These are phyloP conservation scores for Typhlichthys subterraneus DNA, from an alignment of 2,797 vertebrate genomes.

Conservation along the genomic window DNA sequence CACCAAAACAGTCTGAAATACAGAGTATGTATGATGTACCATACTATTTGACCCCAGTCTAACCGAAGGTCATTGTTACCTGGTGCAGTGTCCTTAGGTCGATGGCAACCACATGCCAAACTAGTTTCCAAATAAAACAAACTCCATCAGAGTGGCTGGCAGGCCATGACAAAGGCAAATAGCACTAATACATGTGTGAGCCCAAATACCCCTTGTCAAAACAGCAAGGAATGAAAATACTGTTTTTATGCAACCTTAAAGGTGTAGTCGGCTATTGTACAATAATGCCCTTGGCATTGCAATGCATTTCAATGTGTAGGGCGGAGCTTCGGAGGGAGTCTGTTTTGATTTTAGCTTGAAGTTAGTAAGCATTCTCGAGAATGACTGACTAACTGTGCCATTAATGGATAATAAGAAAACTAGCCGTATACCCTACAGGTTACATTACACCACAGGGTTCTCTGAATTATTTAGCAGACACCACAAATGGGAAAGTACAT, in stretches of 20 bases:
- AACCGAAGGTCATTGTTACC: constrained; percentile 38
- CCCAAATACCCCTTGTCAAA: constrained; percentile 40
- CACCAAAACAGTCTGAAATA: constrained; percentile 8
- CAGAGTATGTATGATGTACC: constrained; percentile 9
- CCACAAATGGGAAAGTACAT: constrained; percentile 4
- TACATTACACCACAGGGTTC: constrained; percentile 28
- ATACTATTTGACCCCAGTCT: constrained; percentile 20
- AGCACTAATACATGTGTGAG: constrained; percentile 43
- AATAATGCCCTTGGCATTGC: no score
- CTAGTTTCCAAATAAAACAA: constrained; percentile 57
- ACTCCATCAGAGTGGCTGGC: constrained; percentile 39
- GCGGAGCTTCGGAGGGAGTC: no score
- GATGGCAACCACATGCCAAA: constrained; percentile 63
- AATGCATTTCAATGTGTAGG: no score
- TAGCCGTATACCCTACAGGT: constrained; percentile 10
- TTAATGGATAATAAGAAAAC: constrained; percentile 29
- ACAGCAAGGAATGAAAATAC: constrained; percentile 34
- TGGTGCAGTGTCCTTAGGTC: constrained; percentile 42
- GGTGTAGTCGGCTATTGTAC: no score
- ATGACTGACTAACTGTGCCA: constrained; percentile 28
- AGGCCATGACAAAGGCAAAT: constrained; percentile 33
- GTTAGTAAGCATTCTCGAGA: no score
- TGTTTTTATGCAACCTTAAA: constrained; percentile 23
- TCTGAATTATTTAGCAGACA: constrained; percentile 56
- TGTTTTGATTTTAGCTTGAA: no score